A percentile compares a stretch with the other conserved stretches of the same genome.
Conservation (phyloP, 1,140 invertebrate species). For the Drosophila littoralis region DNA sequence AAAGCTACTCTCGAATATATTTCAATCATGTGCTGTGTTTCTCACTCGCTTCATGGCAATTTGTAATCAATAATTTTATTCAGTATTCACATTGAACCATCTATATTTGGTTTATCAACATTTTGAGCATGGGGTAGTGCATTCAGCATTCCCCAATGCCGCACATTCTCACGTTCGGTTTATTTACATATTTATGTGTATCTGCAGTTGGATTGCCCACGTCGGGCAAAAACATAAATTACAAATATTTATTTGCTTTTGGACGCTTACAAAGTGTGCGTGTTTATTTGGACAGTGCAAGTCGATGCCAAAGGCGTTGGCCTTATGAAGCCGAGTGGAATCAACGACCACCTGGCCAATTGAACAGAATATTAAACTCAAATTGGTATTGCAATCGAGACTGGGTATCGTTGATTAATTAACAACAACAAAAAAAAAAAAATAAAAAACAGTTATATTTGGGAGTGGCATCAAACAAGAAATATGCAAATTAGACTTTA, state of each 20-base stretch:
- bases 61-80: conserved; percentile 10
- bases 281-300: conserved; percentile 75
- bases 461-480: background rate
- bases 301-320: conserved; percentile 49
- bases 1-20: background rate
- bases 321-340: conserved; percentile 21
- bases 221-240: conserved; percentile 71
- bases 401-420: conserved; percentile 3
- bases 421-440: background rate
- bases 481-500: background rate
- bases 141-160: conserved; percentile 47
- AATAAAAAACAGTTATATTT: background rate
- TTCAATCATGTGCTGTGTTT: background rate
- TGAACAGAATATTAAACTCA: conserved; percentile 13
- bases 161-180: conserved; percentile 70
- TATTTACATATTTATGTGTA: conserved; percentile 53
- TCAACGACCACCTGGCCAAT: conserved; percentile 50
- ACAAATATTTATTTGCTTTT: conserved; percentile 78
- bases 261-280: conserved; percentile 77
- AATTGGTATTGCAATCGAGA: conserved; percentile 5
- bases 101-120: conserved; percentile 6
- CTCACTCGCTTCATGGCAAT: background rate
- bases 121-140: conserved; percentile 31
- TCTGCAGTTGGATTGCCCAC: conserved; percentile 62
- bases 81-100: conserved; percentile 15